Evolutionary conservation across 2,113 vertebrate genomes (phyloP), one percentile per base, ranked within the genome.

Genomic region (Mus pahari): DNA sequence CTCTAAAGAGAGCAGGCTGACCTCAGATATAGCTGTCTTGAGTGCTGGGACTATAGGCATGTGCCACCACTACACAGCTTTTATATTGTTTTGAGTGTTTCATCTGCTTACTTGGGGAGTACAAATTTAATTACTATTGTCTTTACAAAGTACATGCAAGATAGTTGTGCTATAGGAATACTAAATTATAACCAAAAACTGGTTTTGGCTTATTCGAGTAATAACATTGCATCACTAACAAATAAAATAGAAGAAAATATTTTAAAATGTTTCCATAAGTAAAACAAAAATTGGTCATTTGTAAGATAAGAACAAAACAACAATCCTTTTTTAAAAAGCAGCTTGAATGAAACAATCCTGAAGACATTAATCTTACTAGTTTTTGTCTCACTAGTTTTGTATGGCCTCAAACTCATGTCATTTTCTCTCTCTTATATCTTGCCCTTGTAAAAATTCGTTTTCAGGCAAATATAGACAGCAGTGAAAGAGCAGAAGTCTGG

Each of bases 91-190:
- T 96, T 93, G 55, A 86, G 79, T 92, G 48, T 96, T 53, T 95
- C 62, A 95, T 86, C 53, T 96, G 50, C 75, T 89, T 82, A 24
- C 89, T 90, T 55, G 91, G 64, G 39, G 60, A 91, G 68, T 96
- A 11, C 73, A 94, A 88, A 93, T 75, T 88, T 95, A 92, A 68
- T 95, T 97, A 84, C 19, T 48, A 86, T 60, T 93, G 78, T 92
- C 62, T 92, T 93, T 96, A 42, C 77, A 92, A 91, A 95, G 95
- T 94, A 94, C 86, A 92, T 86, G 87, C 92, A 71, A 96, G 84
- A 73, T 96, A 93, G 96, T 92, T 96, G 75, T 91, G n/a, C 68
- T 91, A 94, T n/a, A 75, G 92, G 92, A 96, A 86, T 96, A 91
- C 5, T 75, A 93, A 79, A 70, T 89, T 94, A 79, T 88, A 90